Evolutionary conservation across 2,888 invertebrate species (phyloP), one percentile per base, ranked within the genome.

Genomic region (Galerucella pusilla): DNA sequence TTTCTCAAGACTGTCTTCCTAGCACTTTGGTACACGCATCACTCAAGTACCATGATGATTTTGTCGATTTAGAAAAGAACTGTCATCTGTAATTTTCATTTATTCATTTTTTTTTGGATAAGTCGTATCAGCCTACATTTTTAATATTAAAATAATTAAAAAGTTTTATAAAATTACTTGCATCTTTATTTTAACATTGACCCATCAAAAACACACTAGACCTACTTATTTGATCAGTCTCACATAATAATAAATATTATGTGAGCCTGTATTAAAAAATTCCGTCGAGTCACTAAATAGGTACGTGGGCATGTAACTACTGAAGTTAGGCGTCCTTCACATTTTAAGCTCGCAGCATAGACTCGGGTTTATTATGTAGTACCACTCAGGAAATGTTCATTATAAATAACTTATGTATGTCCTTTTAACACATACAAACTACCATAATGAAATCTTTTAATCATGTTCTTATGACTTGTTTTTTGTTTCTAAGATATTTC

Each of bases 301-400:
- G 20, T 20, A 63, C 35, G 63, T 63, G 63, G 42, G 63, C 10
- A 57, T 63, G 35, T 63, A 63, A 63, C 63, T 63, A 63, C 63
- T 63, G 63, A 42, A 35, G 63, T 42, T 63, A 42, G 63, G 63
- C n/a, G 63, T 63, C 42, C 63, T 63, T 63, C 63, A 63, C 42
- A 61, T 35, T 61, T 61, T n/a, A 14, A 61, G 42, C 35, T 60
- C 25, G 60, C 60, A 28, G 12, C 28, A 61, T 28, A 25, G 61
- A 35, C 61, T 63, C 10, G 35, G 35, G 35, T 35, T 63, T 63
- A 63, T 63, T 63, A 63, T 35, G 63, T 42, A 42, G n/a, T 63
- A 63, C 35, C 35, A 42, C 63, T 63, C 42, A 16, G 57, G 20
- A 9, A 10, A 57, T 16, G 6, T 63, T 42, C 42, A n/a, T 42